A percentile compares a stretch with the other conserved stretches of the same genome.
These are phyloP conservation scores for Pteromalus puparum DNA, from an alignment of 1,140 invertebrate genomes.

Conservation along the genomic window DNA sequence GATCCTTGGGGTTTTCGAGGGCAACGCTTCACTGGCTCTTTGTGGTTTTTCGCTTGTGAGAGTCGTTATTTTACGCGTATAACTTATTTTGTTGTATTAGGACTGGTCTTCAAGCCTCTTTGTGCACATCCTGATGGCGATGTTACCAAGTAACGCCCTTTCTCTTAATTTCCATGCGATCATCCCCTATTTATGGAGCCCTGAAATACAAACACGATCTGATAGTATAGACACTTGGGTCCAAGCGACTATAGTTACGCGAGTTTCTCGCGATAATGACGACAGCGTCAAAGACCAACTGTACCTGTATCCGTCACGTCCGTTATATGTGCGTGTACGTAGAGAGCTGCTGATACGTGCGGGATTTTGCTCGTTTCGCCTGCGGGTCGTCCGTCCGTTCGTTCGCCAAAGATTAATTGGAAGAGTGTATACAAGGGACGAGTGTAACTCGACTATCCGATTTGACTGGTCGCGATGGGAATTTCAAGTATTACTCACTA, in stretches of 20 bases:
- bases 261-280: slow-evolving; percentile 24
- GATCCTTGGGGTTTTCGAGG: not conserved
- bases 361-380: slow-evolving; percentile 5
- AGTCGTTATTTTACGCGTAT: no score
- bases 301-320: slow-evolving; percentile 13
- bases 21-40: not conserved
- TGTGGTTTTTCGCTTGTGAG: no score
- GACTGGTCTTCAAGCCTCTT: no score
- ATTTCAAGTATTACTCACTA: not conserved
- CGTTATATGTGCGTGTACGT: not conserved
- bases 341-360: slow-evolving; percentile 13
- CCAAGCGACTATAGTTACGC: not conserved
- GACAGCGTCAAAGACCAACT: slow-evolving; percentile 8
- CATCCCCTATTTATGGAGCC: not conserved
- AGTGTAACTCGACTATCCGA: not conserved
- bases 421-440: slow-evolving; percentile 7
- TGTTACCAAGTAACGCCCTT: not conserved
- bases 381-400: slow-evolving; percentile 20
- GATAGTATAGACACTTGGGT: not conserved
- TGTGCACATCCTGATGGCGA: no score
- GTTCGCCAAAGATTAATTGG: slow-evolving; percentile 28
- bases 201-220: not conserved
- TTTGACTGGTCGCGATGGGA: not conserved
- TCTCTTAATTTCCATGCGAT: not conserved
- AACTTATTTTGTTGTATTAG: no score